phyloP scores from a whole-genome alignment of 2,797 vertebrate genomes.

The Semaprochilodus insignis region DNA sequence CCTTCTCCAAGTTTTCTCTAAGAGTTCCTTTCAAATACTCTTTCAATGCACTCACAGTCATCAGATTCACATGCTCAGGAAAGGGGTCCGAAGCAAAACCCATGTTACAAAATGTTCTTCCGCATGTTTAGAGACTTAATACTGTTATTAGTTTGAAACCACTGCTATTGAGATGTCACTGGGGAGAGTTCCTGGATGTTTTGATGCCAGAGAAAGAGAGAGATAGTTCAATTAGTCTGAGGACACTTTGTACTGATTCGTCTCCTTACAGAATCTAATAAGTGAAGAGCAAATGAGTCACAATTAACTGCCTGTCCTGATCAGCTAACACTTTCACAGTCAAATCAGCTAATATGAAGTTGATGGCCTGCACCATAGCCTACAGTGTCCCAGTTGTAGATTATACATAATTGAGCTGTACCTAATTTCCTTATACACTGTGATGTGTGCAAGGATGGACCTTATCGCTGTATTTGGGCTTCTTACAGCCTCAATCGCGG shows the following conservation, averaged over 20 bases:
- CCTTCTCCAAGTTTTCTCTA: too few species aligned
- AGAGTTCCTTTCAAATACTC: too few species aligned
- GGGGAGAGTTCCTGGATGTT: conserved; percentile 14
- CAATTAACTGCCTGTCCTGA: conserved; percentile 35
- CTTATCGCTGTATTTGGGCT: too few species aligned
- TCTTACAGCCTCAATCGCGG: too few species aligned
- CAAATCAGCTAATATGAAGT: conserved; percentile 26
- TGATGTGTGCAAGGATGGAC: too few species aligned
- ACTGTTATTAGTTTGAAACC: too few species aligned
- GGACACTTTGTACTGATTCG: conserved; percentile 15
- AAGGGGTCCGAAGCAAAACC: too few species aligned
- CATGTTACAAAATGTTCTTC: too few species aligned
- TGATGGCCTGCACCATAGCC: neutral
- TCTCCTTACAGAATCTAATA: conserved; percentile 28
- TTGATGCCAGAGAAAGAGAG: conserved; percentile 22
- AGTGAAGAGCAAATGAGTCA: conserved; percentile 37
- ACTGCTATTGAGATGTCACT: conserved; percentile 1
- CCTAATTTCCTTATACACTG: neutral
- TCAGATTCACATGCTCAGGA: too few species aligned
- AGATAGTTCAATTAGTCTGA: too few species aligned
- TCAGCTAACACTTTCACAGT: conserved; percentile 19
- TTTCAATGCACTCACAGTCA: too few species aligned
- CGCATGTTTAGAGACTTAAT: too few species aligned
- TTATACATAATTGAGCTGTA: neutral
- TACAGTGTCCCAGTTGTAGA: neutral